Base-by-base conservation (phyloP, 1,140 invertebrate species). In the Macrocentrus cingulum region DNA sequence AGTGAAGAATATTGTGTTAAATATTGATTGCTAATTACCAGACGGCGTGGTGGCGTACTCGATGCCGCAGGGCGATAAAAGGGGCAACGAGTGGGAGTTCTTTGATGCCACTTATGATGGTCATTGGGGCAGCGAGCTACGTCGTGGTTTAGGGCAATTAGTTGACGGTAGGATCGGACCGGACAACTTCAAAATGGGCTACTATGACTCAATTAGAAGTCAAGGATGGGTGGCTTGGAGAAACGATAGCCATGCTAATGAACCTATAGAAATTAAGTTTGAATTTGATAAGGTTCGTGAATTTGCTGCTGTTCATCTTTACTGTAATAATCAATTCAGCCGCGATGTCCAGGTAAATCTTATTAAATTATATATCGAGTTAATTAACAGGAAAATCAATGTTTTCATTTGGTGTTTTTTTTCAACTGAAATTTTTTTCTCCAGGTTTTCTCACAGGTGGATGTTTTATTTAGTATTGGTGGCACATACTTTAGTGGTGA, bases 161-260 rank as follows among this genome's bases (percentile, higher is more conserved):
- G 86, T 83, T 9, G 90, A 92, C 70, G 89, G 89, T 11, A 82
- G 79, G 63, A 74, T 81, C 6, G 89, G 89, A 0, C 81, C 84
- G 1, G 85, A 87, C 59, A 87, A 90, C 73, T 91, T 90, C 73
- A 88, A 89, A 71, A 77, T 84, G 52, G 84, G 85, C 52, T 83
- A 82, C 44, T 81, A 83, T 55, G 80, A 81, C 44, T 83, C 85
- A 36, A 81, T 77, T 79, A 78, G 80, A 19, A 59, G 60, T 9
- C 87, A 88, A 69, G 87, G 89, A 18, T 97, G 94, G 94, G 88
- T 96, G n/a, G 94, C 93, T 1, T 96, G 94, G 93, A 84, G 86
- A 60, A 94, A 93, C 77, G 91, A 94, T 63, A 83, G 84, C 0
- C 81, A 86, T n/a, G 74, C 78, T 11, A 81, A 82, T 6, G 82